Conservation (phyloP, 2,797 vertebrate genomes). For the Neostethus bicornis region DNA sequence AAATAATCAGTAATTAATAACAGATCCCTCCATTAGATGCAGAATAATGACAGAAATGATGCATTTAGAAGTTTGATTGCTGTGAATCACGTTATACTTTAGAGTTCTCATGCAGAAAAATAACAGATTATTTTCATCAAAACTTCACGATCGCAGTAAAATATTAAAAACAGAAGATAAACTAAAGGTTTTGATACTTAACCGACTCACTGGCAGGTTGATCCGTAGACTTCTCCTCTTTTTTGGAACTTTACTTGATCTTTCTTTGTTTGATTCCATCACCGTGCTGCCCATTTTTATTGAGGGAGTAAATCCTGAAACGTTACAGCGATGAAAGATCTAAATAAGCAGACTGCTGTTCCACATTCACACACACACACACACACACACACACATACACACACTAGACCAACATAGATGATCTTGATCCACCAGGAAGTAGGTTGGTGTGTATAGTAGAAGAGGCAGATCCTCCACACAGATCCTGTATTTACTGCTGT, state of each 20-base stretch:
- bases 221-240: conserved; percentile 77
- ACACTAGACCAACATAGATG: conserved; percentile 26
- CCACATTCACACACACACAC: conserved; percentile 21
- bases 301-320: background rate
- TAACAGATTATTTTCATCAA: background rate
- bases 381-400: conserved; percentile 34
- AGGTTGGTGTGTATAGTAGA: conserved; percentile 29
- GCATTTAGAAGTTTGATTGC: no score
- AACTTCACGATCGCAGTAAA: background rate
- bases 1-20: no score
- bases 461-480: conserved; percentile 38
- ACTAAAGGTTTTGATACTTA: conserved; percentile 47
- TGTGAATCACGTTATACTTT: no score
- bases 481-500: conserved; percentile 60
- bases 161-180: conserved; percentile 8
- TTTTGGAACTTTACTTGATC: conserved; percentile 77
- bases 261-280: conserved; percentile 76
- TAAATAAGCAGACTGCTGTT: conserved; percentile 16
- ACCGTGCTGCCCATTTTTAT: conserved; percentile 80
- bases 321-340: background rate
- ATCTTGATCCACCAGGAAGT: conserved; percentile 72
- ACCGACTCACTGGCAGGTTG: conserved; percentile 81
- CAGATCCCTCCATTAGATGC: no score
- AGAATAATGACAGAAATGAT: no score
- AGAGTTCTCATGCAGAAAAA: no score